Evolutionary conservation across 2,888 invertebrate genomes (phyloP).

Genomic region (Danaus chrysippus): DNA sequence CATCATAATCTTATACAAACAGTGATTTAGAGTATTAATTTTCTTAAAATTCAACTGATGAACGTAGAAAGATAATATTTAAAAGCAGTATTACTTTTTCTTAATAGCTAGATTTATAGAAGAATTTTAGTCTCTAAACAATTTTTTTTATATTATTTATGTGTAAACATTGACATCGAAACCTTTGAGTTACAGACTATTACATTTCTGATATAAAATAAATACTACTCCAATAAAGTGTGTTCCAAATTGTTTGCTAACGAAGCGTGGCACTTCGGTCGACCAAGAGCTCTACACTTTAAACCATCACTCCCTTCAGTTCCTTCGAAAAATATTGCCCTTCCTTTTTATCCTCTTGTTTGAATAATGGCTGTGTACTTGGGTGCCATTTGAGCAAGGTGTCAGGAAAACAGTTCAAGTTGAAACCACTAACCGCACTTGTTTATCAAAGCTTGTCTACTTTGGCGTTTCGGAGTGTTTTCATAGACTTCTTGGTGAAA

Average conservation of each 20-base stretch:
- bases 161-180: too few species aligned
- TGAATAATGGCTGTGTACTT: slow-evolving; percentile 77
- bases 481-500: slow-evolving; percentile 64
- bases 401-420: slow-evolving; percentile 68
- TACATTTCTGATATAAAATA: too few species aligned
- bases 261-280: slow-evolving; percentile 63
- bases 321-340: slow-evolving; percentile 76
- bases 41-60: background rate
- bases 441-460: slow-evolving; percentile 73
- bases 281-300: slow-evolving; percentile 74
- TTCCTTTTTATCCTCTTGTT: slow-evolving; percentile 77
- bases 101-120: too few species aligned
- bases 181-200: too few species aligned
- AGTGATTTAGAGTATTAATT: background rate
- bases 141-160: too few species aligned
- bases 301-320: slow-evolving; percentile 73
- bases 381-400: slow-evolving; percentile 72
- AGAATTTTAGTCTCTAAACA: too few species aligned
- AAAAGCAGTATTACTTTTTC: too few species aligned
- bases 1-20: slow-evolving; percentile 2
- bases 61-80: too few species aligned
- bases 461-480: slow-evolving; percentile 68
- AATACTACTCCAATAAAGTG: slow-evolving; percentile 43
- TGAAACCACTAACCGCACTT: slow-evolving; percentile 72
- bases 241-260: slow-evolving; percentile 72